phyloP scores from a whole-genome alignment of 2,888 invertebrate genomes.

The Volucella inanis region DNA sequence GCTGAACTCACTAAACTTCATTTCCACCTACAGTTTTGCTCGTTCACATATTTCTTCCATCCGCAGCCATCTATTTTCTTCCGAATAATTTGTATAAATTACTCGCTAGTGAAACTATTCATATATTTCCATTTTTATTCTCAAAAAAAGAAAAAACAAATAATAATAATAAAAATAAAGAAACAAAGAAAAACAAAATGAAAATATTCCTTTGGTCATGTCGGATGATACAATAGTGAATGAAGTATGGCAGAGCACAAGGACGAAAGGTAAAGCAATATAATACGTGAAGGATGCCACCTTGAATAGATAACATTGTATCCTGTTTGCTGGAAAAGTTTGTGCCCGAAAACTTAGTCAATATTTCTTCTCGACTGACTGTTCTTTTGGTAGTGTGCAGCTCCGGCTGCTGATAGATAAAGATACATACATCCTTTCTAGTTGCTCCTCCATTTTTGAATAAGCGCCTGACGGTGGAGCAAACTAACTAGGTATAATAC shows the following conservation, averaged over 20 bases:
- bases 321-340: slow-evolving; percentile 45
- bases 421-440: slow-evolving; percentile 39
- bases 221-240: slow-evolving; percentile 27
- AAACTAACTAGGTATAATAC: neutral
- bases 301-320: slow-evolving; percentile 63
- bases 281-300: slow-evolving; percentile 60
- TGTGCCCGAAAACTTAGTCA: slow-evolving; percentile 63
- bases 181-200: neutral
- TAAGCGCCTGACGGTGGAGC: slow-evolving; percentile 28
- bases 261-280: slow-evolving; percentile 57
- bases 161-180: slow-evolving; percentile 2
- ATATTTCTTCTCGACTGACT: slow-evolving; percentile 60
- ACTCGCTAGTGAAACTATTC: slow-evolving; percentile 10
- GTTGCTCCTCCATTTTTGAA: slow-evolving; percentile 31
- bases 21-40: too few species aligned
- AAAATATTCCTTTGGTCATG: slow-evolving; percentile 3
- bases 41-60: neutral
- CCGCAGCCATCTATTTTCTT: slow-evolving; percentile 5
- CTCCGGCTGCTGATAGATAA: slow-evolving; percentile 46
- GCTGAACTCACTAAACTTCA: too few species aligned
- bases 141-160: neutral
- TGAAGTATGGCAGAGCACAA: slow-evolving; percentile 51
- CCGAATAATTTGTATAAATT: slow-evolving; percentile 57
- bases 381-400: slow-evolving; percentile 49
- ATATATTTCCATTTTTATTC: slow-evolving; percentile 38